phyloP scores from a whole-genome alignment of 2,797 vertebrate species.

The Oreonectes daqikongensis region DNA sequence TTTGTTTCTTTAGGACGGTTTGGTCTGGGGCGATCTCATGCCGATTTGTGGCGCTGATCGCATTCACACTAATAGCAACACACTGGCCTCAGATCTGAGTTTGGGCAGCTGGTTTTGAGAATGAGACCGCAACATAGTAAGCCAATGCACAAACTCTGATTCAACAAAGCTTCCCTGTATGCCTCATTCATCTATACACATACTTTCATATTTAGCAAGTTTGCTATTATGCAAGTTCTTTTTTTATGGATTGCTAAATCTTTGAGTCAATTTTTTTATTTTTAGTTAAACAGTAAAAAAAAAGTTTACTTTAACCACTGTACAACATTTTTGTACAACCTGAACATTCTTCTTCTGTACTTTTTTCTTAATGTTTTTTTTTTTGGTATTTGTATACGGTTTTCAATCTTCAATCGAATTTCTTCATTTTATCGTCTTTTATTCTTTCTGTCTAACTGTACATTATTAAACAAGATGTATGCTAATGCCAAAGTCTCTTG shows the following conservation, averaged over 20 bases:
- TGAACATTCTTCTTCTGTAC: constrained; percentile 20
- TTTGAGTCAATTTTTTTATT: not conserved
- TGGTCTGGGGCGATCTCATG: constrained; percentile 3
- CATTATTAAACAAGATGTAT: constrained; percentile 74
- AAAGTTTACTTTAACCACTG: not conserved
- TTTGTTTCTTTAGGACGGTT: constrained; percentile 16
- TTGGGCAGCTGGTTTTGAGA: too few species aligned
- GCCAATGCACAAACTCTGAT: constrained; percentile 4
- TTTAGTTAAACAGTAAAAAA: not conserved
- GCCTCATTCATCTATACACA: constrained; percentile 14
- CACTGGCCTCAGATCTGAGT: not conserved
- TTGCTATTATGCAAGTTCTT: constrained; percentile 53
- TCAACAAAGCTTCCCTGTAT: not conserved
- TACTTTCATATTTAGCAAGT: constrained; percentile 35
- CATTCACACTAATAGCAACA: not conserved
- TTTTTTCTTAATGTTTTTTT: constrained; percentile 50
- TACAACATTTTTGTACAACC: not conserved
- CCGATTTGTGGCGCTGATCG: too few species aligned
- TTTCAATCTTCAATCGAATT: constrained; percentile 63
- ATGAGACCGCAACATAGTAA: too few species aligned
- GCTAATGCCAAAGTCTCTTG: not conserved
- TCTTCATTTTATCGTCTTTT: constrained; percentile 64
- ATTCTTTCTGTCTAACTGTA: constrained; percentile 74
- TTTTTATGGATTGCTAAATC: constrained; percentile 1
- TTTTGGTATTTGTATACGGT: constrained; percentile 60